These are phyloP conservation scores for Tethea ocularis DNA, from an alignment of 2,888 invertebrate species.

Conservation along the genomic window DNA sequence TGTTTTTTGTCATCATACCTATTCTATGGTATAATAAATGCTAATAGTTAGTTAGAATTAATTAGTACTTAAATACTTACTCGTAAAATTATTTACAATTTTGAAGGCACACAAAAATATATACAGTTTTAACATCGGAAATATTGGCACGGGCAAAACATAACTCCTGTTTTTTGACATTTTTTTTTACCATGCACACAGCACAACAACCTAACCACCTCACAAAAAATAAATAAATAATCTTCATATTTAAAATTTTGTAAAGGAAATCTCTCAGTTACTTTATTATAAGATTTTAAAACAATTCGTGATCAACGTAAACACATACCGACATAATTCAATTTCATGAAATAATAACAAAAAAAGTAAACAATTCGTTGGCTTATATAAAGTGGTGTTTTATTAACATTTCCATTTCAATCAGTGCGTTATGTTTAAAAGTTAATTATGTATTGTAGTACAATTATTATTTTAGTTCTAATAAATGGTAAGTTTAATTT, in stretches of 20 bases:
- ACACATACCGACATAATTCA: not conserved
- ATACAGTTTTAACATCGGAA: not conserved
- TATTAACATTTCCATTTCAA: not conserved
- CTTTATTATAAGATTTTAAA: not conserved
- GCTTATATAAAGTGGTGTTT: not conserved
- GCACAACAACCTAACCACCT: too few species aligned
- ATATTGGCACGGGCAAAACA: not conserved
- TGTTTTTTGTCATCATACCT: too few species aligned
- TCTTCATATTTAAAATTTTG: too few species aligned
- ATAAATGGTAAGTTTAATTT: not conserved
- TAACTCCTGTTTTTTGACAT: too few species aligned
- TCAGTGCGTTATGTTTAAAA: not conserved
- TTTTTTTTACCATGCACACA: too few species aligned
- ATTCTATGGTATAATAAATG: too few species aligned
- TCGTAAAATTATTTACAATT: not conserved
- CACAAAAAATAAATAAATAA: too few species aligned
- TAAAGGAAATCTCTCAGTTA: too few species aligned
- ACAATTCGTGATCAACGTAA: not conserved
- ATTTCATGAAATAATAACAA: not conserved
- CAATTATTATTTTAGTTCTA: not conserved
- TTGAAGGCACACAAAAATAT: not conserved
- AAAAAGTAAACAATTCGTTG: not conserved
- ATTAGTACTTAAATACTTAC: not conserved
- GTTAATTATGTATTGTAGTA: not conserved
- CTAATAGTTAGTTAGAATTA: too few species aligned